These are phyloP conservation scores for Lasioglossum calceatum DNA, from an alignment of 2,888 invertebrate genomes.

Conservation along the genomic window DNA sequence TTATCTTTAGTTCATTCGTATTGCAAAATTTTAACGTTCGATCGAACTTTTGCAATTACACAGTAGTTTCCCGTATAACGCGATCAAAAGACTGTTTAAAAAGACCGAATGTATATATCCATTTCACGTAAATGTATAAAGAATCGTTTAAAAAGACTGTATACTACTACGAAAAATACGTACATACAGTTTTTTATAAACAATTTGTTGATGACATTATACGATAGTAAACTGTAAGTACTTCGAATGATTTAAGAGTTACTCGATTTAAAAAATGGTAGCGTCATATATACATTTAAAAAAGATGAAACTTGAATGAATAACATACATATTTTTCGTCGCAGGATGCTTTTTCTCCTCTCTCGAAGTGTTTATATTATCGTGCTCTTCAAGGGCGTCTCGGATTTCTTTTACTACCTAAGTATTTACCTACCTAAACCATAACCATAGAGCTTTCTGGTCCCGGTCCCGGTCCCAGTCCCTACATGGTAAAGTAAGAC, in stretches of 20 bases:
- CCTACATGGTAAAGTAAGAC: no score
- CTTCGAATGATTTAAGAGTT: neutral
- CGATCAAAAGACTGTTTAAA: neutral
- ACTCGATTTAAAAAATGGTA: neutral
- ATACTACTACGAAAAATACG: neutral
- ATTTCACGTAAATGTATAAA: neutral
- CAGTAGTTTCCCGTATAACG: neutral
- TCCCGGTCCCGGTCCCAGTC: no score
- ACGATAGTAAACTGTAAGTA: neutral
- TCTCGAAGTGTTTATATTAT: slow-evolving; percentile 38
- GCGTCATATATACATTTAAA: neutral
- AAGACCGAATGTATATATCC: neutral
- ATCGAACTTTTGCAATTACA: neutral
- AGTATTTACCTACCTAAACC: neutral
- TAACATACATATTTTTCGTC: neutral
- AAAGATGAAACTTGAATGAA: neutral
- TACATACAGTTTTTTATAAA: neutral
- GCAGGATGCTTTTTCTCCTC: neutral
- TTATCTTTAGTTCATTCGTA: neutral
- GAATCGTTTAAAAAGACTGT: neutral
- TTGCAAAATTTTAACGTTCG: neutral
- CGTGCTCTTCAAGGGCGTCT: slow-evolving; percentile 61
- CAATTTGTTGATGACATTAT: neutral
- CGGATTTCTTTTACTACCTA: slow-evolving; percentile 33
- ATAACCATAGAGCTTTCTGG: neutral